Evolutionary conservation across 92 coral and sea anemone genomes (phyloP).

Genomic region (Palythoa heliodiscus): DNA sequence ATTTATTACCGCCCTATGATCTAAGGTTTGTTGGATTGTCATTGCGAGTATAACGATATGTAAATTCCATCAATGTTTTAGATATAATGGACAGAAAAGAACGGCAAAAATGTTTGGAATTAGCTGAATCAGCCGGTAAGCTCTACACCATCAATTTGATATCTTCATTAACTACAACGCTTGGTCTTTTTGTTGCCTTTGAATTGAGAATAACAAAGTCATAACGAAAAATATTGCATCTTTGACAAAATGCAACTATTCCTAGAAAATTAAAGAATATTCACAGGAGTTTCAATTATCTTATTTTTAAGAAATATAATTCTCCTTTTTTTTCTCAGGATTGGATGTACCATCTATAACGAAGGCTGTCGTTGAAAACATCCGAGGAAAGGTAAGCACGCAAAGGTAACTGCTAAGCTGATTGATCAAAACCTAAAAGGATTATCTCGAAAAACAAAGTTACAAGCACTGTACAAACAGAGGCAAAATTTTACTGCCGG

Average conservation of each 20-base stretch:
- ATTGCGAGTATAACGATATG: background rate
- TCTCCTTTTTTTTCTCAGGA: slow-evolving; percentile 46
- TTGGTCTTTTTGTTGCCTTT: no score
- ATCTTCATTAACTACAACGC: background rate
- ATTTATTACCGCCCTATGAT: background rate
- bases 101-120: slow-evolving; percentile 87
- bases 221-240: no score
- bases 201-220: no score
- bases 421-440: background rate
- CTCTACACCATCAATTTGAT: background rate
- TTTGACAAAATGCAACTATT: no score
- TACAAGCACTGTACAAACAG: background rate
- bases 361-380: slow-evolving; percentile 97
- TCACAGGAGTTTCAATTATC: background rate
- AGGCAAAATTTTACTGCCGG: no score
- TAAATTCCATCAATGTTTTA: background rate
- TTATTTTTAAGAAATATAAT: background rate
- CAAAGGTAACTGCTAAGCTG: background rate
- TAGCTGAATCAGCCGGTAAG: slow-evolving; percentile 85
- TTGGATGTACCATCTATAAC: slow-evolving; percentile 91
- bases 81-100: slow-evolving; percentile 83
- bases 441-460: background rate
- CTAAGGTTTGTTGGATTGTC: no score
- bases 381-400: slow-evolving; percentile 86
- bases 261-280: no score